Evolutionary conservation across 1,140 invertebrate genomes (phyloP).

Genomic region (Zaprionus vittiger): DNA sequence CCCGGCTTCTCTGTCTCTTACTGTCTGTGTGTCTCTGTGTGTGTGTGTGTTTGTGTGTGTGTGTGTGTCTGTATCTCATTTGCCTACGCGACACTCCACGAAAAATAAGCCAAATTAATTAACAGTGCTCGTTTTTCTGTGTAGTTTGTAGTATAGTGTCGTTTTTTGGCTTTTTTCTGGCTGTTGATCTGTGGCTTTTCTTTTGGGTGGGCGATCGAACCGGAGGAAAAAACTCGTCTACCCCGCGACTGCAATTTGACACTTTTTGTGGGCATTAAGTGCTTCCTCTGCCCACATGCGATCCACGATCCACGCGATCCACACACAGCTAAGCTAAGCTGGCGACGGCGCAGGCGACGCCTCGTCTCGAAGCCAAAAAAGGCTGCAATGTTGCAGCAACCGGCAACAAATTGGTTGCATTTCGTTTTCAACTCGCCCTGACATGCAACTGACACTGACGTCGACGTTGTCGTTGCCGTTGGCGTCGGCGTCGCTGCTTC

Average conservation of each 20-base stretch:
- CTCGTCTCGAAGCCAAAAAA: conserved; percentile 65
- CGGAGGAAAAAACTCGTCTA: conserved; percentile 13
- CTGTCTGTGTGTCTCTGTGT: conserved; percentile 7
- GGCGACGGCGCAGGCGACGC: conserved; percentile 51
- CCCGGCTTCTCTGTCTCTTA: neutral
- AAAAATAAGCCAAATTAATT: conserved; percentile 71
- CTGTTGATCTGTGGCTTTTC: conserved; percentile 15
- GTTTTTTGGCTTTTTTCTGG: conserved; percentile 25
- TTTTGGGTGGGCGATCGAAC: conserved; percentile 60
- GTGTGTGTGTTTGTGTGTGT: neutral
- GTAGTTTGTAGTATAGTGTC: too few species aligned
- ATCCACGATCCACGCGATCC: conserved; percentile 12
- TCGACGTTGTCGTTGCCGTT: conserved; percentile 12
- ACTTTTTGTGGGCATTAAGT: conserved; percentile 84
- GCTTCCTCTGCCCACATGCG: conserved; percentile 81
- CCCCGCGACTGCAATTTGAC: conserved; percentile 80
- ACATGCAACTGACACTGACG: conserved; percentile 75
- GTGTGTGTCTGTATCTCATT: conserved; percentile 59
- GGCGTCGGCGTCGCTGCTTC: conserved; percentile 33
- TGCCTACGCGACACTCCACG: conserved; percentile 58
- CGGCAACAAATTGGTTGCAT: conserved; percentile 82
- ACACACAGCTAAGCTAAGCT: conserved; percentile 15
- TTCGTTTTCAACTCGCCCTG: conserved; percentile 63
- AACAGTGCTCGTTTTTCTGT: conserved; percentile 44
- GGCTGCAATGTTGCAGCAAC: conserved; percentile 47